Percentiles rank a stretch among this genome's conserved stretches.
Conservation (phyloP, 2,113 vertebrate genomes). For the Cebus imitator region DNA sequence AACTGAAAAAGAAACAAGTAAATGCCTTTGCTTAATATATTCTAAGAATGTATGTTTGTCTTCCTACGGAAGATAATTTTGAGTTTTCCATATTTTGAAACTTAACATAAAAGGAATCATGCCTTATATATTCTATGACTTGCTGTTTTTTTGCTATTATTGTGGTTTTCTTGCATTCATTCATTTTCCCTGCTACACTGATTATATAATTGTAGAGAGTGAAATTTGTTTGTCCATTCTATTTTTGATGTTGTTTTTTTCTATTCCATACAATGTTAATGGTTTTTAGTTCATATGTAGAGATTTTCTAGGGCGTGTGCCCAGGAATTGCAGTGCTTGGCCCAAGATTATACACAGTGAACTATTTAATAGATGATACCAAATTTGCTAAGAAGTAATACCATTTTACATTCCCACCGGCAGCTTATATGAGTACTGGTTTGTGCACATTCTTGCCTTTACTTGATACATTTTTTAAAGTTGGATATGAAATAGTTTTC, state of each 20-base stretch:
- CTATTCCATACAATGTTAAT: neutral
- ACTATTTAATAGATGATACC: neutral
- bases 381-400: neutral
- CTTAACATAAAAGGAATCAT: neutral
- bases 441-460: neutral
- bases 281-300: neutral
- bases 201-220: neutral
- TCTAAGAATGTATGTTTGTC: neutral
- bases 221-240: neutral
- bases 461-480: neutral
- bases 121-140: neutral
- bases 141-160: neutral
- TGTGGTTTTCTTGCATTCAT: neutral
- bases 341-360: neutral
- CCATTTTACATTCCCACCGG: neutral
- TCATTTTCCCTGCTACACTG: neutral
- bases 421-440: neutral
- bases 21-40: slow-evolving; percentile 39
- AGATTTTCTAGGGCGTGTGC: neutral
- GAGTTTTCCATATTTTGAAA: slow-evolving; percentile 2
- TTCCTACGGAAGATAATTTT: slow-evolving; percentile 3
- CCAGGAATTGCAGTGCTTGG: neutral
- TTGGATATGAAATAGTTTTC: neutral
- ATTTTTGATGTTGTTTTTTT: neutral
- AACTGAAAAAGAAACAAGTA: slow-evolving; percentile 99